A percentile compares a stretch with the other conserved stretches of the same genome.
These are phyloP conservation scores for Sweltsa coloradensis DNA, from an alignment of 1,140 invertebrate species.

Conservation along the genomic window DNA sequence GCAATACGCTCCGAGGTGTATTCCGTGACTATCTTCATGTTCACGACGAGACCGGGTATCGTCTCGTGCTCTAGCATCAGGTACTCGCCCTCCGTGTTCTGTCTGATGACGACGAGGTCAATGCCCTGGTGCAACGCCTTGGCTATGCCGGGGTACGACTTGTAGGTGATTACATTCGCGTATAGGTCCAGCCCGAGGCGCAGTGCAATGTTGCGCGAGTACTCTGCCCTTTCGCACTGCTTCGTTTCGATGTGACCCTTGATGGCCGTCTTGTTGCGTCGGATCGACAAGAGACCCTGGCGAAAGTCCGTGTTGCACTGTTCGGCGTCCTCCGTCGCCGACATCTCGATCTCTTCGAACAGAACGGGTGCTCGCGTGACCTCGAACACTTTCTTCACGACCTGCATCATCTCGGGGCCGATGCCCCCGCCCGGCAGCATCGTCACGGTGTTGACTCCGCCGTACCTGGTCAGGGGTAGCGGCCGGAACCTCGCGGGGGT, in stretches of 20 bases:
- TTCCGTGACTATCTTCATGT: slow-evolving; percentile 51
- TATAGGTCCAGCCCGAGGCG: slow-evolving; percentile 44
- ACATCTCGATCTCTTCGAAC: slow-evolving; percentile 51
- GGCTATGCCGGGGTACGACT: slow-evolving; percentile 42
- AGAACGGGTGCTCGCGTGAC: slow-evolving; percentile 44
- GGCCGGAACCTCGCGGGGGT: too few species aligned
- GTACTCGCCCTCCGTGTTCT: slow-evolving; percentile 50
- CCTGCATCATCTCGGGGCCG: slow-evolving; percentile 42
- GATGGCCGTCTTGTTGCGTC: slow-evolving; percentile 51
- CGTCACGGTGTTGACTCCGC: slow-evolving; percentile 42
- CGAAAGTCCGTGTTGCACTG: slow-evolving; percentile 33
- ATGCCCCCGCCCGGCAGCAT: slow-evolving; percentile 44
- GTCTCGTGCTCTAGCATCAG: slow-evolving; percentile 54
- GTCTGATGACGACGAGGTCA: slow-evolving; percentile 52
- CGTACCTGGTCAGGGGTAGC: slow-evolving; percentile 36
- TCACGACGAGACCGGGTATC: slow-evolving; percentile 49
- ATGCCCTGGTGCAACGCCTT: slow-evolving; percentile 43
- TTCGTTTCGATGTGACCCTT: slow-evolving; percentile 36
- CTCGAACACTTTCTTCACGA: slow-evolving; percentile 40
- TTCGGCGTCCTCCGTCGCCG: slow-evolving; percentile 36
- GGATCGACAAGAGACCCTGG: slow-evolving; percentile 45
- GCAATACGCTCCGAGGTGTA: slow-evolving; percentile 46
- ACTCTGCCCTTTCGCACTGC: not conserved
- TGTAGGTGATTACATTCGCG: slow-evolving; percentile 50
- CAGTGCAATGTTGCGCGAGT: slow-evolving; percentile 29